Conservation (phyloP, 2,797 vertebrate species). For the Chanos chanos region DNA sequence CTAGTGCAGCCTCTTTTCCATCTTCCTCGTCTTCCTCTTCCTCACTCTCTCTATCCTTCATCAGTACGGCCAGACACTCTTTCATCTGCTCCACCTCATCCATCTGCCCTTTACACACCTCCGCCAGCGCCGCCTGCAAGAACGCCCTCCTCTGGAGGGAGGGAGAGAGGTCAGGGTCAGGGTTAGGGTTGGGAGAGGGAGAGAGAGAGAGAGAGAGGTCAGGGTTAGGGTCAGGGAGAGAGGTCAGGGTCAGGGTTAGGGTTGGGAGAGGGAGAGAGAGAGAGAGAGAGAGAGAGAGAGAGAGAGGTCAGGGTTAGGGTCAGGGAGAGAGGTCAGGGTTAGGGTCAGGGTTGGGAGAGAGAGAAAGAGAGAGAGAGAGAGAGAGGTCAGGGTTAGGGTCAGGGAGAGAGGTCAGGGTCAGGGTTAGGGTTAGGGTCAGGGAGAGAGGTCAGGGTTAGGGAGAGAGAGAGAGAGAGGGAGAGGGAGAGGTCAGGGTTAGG, state of each 20-base stretch:
- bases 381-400: no score
- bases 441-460: no score
- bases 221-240: not conserved
- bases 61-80: slow-evolving; percentile 71
- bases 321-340: no score
- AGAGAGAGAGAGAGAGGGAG: no score
- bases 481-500: no score
- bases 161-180: not conserved
- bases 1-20: slow-evolving; percentile 68
- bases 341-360: no score
- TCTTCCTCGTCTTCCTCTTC: slow-evolving; percentile 58
- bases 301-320: no score
- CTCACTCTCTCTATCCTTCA: slow-evolving; percentile 23
- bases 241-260: not conserved
- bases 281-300: no score
- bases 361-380: no score
- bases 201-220: not conserved
- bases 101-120: slow-evolving; percentile 76
- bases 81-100: slow-evolving; percentile 88
- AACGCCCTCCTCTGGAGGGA: slow-evolving; percentile 74
- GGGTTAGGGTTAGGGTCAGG: no score
- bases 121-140: slow-evolving; percentile 79
- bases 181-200: not conserved
- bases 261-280: no score
- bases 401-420: no score